Base-by-base conservation (phyloP, 2,113 vertebrate species). In the Myotis lucifugus region DNA sequence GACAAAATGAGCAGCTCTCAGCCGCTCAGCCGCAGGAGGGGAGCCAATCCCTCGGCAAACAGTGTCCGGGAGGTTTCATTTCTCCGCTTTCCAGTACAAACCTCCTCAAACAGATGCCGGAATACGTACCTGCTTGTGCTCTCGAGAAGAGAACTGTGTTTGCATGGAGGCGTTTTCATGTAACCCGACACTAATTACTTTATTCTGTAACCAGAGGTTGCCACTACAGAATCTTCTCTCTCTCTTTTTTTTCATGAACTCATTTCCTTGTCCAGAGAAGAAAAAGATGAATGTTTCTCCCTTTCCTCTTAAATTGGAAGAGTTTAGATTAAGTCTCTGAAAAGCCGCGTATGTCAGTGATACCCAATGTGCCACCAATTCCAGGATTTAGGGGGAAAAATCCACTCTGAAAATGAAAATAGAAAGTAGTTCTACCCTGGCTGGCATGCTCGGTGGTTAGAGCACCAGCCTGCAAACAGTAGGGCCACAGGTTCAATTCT, bases 21-120 rank as follows among this genome's bases (percentile, higher is more conserved):
- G 83, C 27, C 86, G 29, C 66, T 64, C 21, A 86, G 70, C 95
- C 90, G 94, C 91, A 97, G 88, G 69, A 88, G 82, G 37, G 29
- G 85, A 92, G 94, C 79, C 94, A 95, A 95, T 89, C 85, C 93
- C 46, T 77, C 50, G 67, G 84, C 84, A 93, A 95, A 91, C 10
- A 83, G 76, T 18, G 42, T 88, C 37, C 25, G 2, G 78, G 77
- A 92, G 97, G 88, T 56, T 92, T 67, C 52, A 29, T 76, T 88
- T 91, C 84, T 66, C 74, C 4, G 1, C 70, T 92, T 85, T 93
- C 69, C 79, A 46, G 23, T 48, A 52, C 46, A 82, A 85, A 92
- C 54, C 82, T 82, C 32, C 92, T 90, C 72, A 72, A 48, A 89
- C 88, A 85, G 88, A 85, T 70, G 67, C 74, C 76, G 84, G 94